Evolutionary conservation across 2,888 invertebrate species (phyloP).

Genomic region (Spatulosminthurus flaviceps): DNA sequence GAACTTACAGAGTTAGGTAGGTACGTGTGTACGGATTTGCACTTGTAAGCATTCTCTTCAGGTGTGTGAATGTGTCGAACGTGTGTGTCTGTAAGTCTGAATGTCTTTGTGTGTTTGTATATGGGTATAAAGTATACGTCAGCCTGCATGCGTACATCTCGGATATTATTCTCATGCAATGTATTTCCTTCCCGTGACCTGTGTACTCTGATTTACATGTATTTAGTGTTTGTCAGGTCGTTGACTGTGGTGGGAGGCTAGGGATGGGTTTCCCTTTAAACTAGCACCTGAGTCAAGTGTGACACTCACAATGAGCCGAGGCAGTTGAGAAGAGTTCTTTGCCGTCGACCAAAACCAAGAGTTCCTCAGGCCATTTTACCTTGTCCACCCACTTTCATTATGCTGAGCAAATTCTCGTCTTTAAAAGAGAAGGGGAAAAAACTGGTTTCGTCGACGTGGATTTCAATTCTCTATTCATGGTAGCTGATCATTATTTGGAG

Average conservation of each 20-base stretch:
- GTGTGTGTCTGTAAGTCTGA: too few relatives aligned
- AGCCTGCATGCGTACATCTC: too few relatives aligned
- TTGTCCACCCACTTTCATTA: conserved; percentile 63
- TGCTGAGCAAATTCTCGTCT: conserved; percentile 29
- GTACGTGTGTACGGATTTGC: too few relatives aligned
- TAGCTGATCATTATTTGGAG: conserved; percentile 44
- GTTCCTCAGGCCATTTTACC: conserved; percentile 57
- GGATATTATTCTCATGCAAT: conserved; percentile 12
- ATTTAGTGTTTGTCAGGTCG: conserved; percentile 50
- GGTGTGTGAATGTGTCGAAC: too few relatives aligned
- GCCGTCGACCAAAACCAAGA: conserved; percentile 33
- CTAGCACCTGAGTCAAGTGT: conserved; percentile 47
- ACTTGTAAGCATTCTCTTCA: too few relatives aligned
- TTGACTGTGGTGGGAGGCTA: conserved; percentile 51
- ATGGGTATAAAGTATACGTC: not conserved
- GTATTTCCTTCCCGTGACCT: conserved; percentile 51
- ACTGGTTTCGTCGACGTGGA: conserved; percentile 51
- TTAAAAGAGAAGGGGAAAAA: conserved; percentile 45
- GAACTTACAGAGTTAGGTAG: too few relatives aligned
- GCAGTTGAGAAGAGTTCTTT: not conserved
- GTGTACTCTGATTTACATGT: conserved; percentile 54
- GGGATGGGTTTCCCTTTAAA: conserved; percentile 48
- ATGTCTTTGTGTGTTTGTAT: not conserved
- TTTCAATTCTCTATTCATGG: conserved; percentile 45
- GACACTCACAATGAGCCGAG: conserved; percentile 39